A percentile compares a stretch with the other conserved stretches of the same genome.
phyloP scores from a whole-genome alignment of 2,113 vertebrate species.

The Haemorhous mexicanus region DNA sequence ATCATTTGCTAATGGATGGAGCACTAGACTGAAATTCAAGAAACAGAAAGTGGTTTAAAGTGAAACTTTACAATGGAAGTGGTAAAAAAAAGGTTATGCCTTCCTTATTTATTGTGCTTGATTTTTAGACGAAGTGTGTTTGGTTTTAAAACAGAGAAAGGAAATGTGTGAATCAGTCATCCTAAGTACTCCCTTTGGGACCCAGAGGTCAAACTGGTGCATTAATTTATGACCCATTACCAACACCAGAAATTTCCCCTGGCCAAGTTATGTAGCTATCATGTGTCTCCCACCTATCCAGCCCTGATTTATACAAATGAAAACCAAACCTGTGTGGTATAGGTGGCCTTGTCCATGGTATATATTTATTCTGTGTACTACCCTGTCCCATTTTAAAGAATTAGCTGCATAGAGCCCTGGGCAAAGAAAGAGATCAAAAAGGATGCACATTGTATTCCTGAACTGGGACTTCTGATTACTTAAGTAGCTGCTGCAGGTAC shows the following conservation, averaged over 20 bases:
- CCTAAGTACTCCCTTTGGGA: not conserved
- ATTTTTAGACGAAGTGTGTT: not conserved
- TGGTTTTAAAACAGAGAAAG: not conserved
- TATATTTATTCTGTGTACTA: not conserved
- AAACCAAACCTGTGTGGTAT: not conserved
- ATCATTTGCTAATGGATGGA: not conserved
- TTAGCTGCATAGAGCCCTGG: not conserved
- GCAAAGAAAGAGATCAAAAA: not conserved
- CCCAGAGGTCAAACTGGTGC: accelerated
- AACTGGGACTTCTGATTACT: not conserved
- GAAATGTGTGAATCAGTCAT: not conserved
- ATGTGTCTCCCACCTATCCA: not conserved
- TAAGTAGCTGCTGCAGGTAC: not conserved
- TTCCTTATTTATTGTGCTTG: not conserved
- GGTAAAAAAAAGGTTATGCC: not conserved
- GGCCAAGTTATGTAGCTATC: not conserved
- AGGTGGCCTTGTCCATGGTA: not conserved
- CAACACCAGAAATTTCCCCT: not conserved
- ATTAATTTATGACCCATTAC: not conserved
- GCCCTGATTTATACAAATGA: not conserved
- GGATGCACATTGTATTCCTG: not conserved
- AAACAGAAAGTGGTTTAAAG: not conserved
- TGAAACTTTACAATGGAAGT: not conserved
- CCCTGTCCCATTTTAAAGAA: not conserved
- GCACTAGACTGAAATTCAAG: not conserved